phyloP scores from a whole-genome alignment of 2,888 invertebrate species.

The Melinaea marsaeus region DNA sequence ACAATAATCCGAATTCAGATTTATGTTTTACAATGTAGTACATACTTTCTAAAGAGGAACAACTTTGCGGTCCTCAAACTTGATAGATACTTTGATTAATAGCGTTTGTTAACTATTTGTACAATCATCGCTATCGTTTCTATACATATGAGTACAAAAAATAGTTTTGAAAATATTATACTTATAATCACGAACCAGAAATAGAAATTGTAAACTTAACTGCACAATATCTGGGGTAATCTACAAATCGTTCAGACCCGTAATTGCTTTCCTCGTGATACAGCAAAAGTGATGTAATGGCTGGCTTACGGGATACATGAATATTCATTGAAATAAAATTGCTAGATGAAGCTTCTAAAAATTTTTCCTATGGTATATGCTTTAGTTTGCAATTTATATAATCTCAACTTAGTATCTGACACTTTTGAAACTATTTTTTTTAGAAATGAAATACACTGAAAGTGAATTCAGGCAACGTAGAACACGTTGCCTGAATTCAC shows the following conservation, averaged over 20 bases:
- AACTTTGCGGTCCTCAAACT: constrained; percentile 6
- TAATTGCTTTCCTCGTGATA: constrained; percentile 34
- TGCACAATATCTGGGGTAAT: constrained; percentile 1
- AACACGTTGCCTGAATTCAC: too few relatives aligned
- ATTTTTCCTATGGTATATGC: constrained; percentile 24
- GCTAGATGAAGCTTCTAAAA: constrained; percentile 55
- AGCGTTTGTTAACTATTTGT: too few relatives aligned
- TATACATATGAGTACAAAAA: too few relatives aligned
- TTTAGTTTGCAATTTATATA: too few relatives aligned
- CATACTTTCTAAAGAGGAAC: neutral
- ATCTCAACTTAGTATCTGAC: too few relatives aligned
- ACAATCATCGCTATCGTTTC: too few relatives aligned
- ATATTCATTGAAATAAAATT: constrained; percentile 54
- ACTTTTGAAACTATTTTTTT: too few relatives aligned
- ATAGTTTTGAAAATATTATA: too few relatives aligned
- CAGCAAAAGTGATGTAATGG: constrained; percentile 51
- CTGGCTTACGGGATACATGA: constrained; percentile 47
- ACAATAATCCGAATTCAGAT: neutral
- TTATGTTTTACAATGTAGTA: neutral
- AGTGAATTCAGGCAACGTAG: too few relatives aligned
- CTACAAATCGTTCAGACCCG: constrained; percentile 3
- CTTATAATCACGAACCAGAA: neutral
- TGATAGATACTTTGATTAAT: neutral
- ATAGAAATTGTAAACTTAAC: constrained; percentile 1
- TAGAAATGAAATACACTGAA: too few relatives aligned